phyloP scores from a whole-genome alignment of 2,113 vertebrate genomes.

The Erythrocercus mccallii region DNA sequence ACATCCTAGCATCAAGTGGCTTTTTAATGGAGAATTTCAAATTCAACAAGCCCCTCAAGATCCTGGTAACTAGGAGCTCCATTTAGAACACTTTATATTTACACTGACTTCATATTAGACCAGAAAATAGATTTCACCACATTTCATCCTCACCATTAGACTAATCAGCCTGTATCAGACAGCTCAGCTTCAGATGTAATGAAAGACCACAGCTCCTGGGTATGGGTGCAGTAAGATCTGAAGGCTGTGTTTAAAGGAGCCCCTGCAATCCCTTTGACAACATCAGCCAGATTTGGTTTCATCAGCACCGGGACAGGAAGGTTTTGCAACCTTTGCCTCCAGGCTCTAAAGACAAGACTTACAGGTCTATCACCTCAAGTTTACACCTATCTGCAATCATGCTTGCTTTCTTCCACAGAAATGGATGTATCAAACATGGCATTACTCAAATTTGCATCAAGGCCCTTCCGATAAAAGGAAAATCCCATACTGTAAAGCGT shows the following conservation, averaged over 20 bases:
- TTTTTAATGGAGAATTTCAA: not conserved
- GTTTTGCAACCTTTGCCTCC: not conserved
- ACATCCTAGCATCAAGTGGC: not conserved
- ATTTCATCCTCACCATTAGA: not conserved
- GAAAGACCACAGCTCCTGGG: not conserved
- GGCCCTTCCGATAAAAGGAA: not conserved
- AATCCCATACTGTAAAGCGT: not conserved
- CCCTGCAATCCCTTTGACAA: not conserved
- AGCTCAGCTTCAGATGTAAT: not conserved
- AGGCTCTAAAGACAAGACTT: not conserved
- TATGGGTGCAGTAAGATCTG: not conserved
- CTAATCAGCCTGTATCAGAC: not conserved
- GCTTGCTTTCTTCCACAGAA: not conserved
- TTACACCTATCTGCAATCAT: not conserved
- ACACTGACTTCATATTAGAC: not conserved
- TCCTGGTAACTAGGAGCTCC: not conserved
- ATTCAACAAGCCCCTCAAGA: not conserved
- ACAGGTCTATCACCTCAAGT: not conserved
- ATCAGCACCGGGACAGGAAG: not conserved
- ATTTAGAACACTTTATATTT: not conserved
- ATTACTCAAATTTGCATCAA: not conserved
- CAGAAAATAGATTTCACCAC: not conserved
- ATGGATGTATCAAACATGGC: not conserved
- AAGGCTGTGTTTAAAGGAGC: not conserved
- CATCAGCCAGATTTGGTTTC: not conserved